phyloP scores from a whole-genome alignment of 2,797 vertebrate species.

The Sparus aurata region DNA sequence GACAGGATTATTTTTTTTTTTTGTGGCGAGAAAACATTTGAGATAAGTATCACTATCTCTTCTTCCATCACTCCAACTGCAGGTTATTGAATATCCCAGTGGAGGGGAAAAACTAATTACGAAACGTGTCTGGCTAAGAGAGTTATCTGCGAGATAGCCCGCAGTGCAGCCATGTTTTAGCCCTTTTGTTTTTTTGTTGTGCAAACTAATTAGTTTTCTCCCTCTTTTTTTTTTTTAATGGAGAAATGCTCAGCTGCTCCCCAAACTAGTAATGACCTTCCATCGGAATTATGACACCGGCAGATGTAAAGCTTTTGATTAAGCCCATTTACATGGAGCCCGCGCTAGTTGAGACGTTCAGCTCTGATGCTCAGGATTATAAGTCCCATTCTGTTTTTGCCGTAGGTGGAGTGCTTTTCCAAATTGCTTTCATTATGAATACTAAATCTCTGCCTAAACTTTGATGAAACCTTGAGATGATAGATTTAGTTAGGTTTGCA shows the following conservation, averaged over 20 bases:
- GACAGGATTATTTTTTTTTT: slow-evolving; percentile 80
- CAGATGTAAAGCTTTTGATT: slow-evolving; percentile 85
- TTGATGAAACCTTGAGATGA: slow-evolving; percentile 74
- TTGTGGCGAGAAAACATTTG: slow-evolving; percentile 78
- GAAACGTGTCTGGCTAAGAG: slow-evolving; percentile 86
- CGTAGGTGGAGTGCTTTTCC: slow-evolving; percentile 73
- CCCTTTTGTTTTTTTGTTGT: slow-evolving; percentile 85
- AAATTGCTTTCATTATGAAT: slow-evolving; percentile 79
- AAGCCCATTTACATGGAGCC: slow-evolving; percentile 78
- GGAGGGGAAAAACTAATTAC: slow-evolving; percentile 88
- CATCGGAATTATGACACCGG: slow-evolving; percentile 83
- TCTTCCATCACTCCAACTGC: slow-evolving; percentile 84
- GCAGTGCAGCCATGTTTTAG: slow-evolving; percentile 85
- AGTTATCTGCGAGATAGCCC: slow-evolving; percentile 86
- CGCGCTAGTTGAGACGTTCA: slow-evolving; percentile 71
- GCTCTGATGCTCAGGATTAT: slow-evolving; percentile 77
- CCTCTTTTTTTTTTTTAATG: slow-evolving; percentile 66
- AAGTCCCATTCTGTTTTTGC: slow-evolving; percentile 75
- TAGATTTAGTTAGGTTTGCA: slow-evolving; percentile 58
- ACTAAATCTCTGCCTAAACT: slow-evolving; percentile 70
- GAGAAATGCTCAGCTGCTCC: slow-evolving; percentile 80
- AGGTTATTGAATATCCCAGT: slow-evolving; percentile 87
- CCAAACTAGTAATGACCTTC: slow-evolving; percentile 84
- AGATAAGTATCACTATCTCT: slow-evolving; percentile 85
- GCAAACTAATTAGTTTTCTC: slow-evolving; percentile 86